A percentile compares a stretch with the other conserved stretches of the same genome.
phyloP scores from a whole-genome alignment of 1,140 invertebrate species.

The Zaprionus ghesquierei region DNA sequence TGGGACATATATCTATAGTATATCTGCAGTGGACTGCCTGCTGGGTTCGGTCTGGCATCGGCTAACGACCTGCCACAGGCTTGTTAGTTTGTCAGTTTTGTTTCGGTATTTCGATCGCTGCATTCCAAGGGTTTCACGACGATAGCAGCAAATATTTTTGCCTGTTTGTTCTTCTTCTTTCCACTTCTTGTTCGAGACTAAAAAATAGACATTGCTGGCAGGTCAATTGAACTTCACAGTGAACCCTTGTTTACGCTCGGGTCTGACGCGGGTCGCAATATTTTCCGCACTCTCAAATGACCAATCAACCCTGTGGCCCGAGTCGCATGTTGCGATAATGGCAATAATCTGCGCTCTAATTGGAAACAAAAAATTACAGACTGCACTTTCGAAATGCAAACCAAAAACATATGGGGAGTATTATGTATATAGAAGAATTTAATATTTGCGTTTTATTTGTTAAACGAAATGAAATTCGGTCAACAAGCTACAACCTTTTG shows the following conservation, averaged over 20 bases:
- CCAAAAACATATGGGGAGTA: constrained; percentile 1
- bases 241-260: constrained; percentile 17
- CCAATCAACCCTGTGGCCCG: constrained; percentile 65
- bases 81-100: neutral
- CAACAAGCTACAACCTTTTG: constrained; percentile 64
- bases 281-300: constrained; percentile 60
- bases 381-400: constrained; percentile 11
- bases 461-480: constrained; percentile 31
- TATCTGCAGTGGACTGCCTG: constrained; percentile 46
- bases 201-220: constrained; percentile 53
- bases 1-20: constrained; percentile 1
- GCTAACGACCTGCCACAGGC: constrained; percentile 58
- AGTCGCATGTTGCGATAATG: constrained; percentile 51
- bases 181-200: constrained; percentile 23
- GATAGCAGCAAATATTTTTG: constrained; percentile 62
- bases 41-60: constrained; percentile 35
- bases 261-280: constrained; percentile 4
- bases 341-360: constrained; percentile 57
- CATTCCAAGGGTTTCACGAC: constrained; percentile 74
- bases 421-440: constrained; percentile 17
- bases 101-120: constrained; percentile 30
- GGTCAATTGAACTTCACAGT: constrained; percentile 54
- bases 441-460: constrained; percentile 12
- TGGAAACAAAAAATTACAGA: constrained; percentile 59
- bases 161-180: constrained; percentile 15